These are phyloP conservation scores for Amphimallon solstitiale DNA, from an alignment of 2,888 invertebrate genomes.

Conservation along the genomic window DNA sequence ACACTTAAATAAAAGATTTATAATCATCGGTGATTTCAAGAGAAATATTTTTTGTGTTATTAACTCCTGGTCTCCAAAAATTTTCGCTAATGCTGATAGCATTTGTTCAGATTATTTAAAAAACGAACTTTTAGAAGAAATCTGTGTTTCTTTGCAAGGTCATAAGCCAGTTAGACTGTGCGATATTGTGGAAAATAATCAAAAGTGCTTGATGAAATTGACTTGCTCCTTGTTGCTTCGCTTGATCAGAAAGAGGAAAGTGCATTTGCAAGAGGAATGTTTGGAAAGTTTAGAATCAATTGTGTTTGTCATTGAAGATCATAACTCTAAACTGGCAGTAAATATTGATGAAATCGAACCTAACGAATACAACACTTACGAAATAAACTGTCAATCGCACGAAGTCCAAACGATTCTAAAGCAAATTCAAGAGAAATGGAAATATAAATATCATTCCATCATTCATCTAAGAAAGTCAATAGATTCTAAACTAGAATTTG, in stretches of 20 bases:
- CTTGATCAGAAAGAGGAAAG: background rate
- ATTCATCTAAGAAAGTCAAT: background rate
- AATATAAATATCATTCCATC: background rate
- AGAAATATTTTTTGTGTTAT: background rate
- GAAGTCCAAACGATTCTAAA: background rate
- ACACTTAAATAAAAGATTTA: background rate
- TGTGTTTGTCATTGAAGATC: background rate
- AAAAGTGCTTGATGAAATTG: background rate
- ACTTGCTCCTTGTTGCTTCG: background rate
- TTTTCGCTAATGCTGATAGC: background rate
- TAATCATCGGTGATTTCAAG: background rate
- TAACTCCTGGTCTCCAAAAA: too few relatives aligned
- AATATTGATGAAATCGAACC: background rate
- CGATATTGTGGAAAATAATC: background rate
- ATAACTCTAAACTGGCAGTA: background rate
- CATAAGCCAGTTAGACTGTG: background rate
- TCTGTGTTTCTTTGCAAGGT: conserved; percentile 2
- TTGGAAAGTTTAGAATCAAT: background rate
- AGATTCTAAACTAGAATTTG: background rate
- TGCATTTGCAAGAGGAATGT: background rate
- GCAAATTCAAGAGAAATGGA: background rate
- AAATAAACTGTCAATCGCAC: background rate
- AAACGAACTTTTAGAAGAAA: background rate
- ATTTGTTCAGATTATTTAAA: too few relatives aligned
- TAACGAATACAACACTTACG: background rate